phyloP scores from a whole-genome alignment of 2,797 vertebrate genomes.

The Gila robusta region DNA sequence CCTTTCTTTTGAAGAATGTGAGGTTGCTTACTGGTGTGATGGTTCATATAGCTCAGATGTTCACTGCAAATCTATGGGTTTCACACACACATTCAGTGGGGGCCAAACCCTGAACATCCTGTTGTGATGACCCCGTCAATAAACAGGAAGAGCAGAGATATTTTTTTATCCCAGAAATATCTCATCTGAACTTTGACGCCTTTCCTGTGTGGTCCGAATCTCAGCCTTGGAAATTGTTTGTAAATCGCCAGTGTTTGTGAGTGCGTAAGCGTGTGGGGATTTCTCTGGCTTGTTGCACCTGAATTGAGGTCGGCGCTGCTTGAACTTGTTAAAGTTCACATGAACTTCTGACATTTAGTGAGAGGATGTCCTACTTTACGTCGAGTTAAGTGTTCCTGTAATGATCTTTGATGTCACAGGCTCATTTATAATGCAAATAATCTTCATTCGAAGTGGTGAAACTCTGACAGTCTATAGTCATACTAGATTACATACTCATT shows the following conservation, averaged over 20 bases:
- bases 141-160: conserved; percentile 57
- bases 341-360: conserved; percentile 29
- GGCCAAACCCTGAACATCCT: conserved; percentile 42
- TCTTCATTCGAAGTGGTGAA: background rate
- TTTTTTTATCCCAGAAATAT: conserved; percentile 47
- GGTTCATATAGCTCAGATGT: background rate
- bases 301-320: background rate
- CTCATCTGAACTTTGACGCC: conserved; percentile 14
- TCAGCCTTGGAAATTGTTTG: conserved; percentile 22
- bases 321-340: background rate
- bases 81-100: background rate
- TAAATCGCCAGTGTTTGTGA: background rate
- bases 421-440: background rate
- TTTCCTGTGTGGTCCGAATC: conserved; percentile 37
- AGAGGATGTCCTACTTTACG: background rate
- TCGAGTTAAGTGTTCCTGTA: background rate
- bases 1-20: background rate
- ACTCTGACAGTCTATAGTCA: background rate
- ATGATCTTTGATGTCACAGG: background rate
- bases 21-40: background rate
- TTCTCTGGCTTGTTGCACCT: background rate
- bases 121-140: conserved; percentile 37
- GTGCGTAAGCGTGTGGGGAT: conserved; percentile 2
- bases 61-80: background rate
- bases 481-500: conserved; percentile 9